phyloP scores from a whole-genome alignment of 2,888 invertebrate species.

The Arenicola marina region DNA sequence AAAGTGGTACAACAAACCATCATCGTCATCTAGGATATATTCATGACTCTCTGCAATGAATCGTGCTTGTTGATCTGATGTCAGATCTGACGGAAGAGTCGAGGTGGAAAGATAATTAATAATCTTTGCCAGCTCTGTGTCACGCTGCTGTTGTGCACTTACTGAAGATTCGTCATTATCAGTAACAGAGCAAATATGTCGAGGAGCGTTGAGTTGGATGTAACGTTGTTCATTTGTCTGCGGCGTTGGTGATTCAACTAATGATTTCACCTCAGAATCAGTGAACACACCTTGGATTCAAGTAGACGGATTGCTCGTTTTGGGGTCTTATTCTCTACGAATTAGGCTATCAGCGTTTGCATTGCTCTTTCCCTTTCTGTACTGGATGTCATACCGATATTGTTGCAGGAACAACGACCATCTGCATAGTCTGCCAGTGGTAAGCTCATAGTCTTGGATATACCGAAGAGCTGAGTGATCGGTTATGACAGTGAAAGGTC shows the following conservation, averaged over 20 bases:
- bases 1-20: too few species aligned
- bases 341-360: constrained; percentile 6
- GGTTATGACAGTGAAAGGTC: constrained; percentile 30
- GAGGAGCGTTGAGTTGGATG: too few species aligned
- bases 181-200: too few species aligned
- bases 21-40: neutral
- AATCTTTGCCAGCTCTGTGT: too few species aligned
- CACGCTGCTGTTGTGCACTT: too few species aligned
- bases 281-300: too few species aligned
- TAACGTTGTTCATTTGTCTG: too few species aligned
- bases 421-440: constrained; percentile 22
- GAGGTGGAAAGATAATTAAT: neutral
- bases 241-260: too few species aligned
- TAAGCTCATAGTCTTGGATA: constrained; percentile 27
- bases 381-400: constrained; percentile 12
- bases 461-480: constrained; percentile 32
- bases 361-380: constrained; percentile 1
- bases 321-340: neutral
- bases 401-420: constrained; percentile 30
- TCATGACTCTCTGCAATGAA: neutral
- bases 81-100: neutral
- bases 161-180: too few species aligned
- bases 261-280: too few species aligned
- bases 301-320: neutral
- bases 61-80: neutral